phyloP scores from a whole-genome alignment of 2,113 vertebrate genomes.

The Tachysurus vachellii region DNA sequence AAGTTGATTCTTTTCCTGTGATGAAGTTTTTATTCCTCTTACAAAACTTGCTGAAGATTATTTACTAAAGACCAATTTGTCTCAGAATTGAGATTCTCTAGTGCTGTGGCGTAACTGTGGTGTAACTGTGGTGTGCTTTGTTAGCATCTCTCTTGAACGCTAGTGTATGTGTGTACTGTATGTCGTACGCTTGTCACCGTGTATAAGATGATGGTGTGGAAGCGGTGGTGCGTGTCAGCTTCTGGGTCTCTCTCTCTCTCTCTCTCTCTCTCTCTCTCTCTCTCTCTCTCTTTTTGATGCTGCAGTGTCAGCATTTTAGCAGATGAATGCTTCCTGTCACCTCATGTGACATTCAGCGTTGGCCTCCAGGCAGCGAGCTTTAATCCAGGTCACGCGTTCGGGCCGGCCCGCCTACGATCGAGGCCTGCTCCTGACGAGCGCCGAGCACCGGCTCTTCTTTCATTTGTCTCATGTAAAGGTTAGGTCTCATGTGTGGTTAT shows the following conservation, averaged over 20 bases:
- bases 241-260: neutral
- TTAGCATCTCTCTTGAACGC: neutral
- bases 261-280: neutral
- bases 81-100: neutral
- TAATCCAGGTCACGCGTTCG: constrained; percentile 79
- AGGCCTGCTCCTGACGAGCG: constrained; percentile 71
- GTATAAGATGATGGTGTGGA: neutral
- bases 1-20: neutral
- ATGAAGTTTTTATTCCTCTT: neutral
- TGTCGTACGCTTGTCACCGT: neutral
- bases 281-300: neutral
- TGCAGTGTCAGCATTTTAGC: constrained; percentile 61
- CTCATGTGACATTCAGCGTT: constrained; percentile 68
- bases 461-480: constrained; percentile 80
- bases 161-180: neutral
- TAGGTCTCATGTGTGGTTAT: constrained; percentile 81
- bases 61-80: too few species aligned
- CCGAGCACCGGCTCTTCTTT: constrained; percentile 71
- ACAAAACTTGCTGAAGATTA: too few species aligned
- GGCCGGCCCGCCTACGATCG: constrained; percentile 72
- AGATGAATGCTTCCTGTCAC: constrained; percentile 75
- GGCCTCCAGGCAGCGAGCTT: constrained; percentile 72
- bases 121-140: too few species aligned
- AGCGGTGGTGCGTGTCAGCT: neutral
- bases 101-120: too few species aligned